These are phyloP conservation scores for Dasyornis broadbenti DNA, from an alignment of 2,113 vertebrate species.

Conservation along the genomic window DNA sequence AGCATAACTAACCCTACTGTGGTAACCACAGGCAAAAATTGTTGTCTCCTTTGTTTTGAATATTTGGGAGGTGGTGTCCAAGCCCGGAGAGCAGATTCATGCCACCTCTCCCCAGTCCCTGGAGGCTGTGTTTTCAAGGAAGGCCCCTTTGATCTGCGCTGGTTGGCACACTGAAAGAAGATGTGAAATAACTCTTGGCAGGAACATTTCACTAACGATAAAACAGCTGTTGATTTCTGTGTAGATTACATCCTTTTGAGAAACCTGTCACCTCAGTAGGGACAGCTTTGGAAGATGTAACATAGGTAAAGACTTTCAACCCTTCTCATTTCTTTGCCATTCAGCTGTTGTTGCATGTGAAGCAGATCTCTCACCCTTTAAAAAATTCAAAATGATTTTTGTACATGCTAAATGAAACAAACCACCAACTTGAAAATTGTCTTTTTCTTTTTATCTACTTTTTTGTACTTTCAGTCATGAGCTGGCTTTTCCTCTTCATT, in stretches of 20 bases:
- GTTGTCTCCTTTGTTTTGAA: rapidly evolving
- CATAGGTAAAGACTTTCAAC: not conserved
- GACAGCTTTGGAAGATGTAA: not conserved
- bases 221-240: not conserved
- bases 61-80: not conserved
- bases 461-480: not conserved
- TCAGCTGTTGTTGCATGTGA: not conserved
- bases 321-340: not conserved
- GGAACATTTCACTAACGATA: not conserved
- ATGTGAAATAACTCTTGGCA: not conserved
- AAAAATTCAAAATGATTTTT: not conserved
- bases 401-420: not conserved
- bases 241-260: not conserved
- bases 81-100: not conserved
- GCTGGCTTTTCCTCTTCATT: not conserved
- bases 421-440: not conserved
- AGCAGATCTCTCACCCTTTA: not conserved
- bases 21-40: not conserved
- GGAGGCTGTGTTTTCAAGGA: not conserved
- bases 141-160: not conserved
- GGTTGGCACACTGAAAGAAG: not conserved
- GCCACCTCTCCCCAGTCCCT: not conserved
- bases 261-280: not conserved
- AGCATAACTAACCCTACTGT: not conserved
- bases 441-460: not conserved